A percentile compares a stretch with the other conserved stretches of the same genome.
These are phyloP conservation scores for Lepidonotus clava DNA, from an alignment of 2,888 invertebrate genomes.

Conservation along the genomic window DNA sequence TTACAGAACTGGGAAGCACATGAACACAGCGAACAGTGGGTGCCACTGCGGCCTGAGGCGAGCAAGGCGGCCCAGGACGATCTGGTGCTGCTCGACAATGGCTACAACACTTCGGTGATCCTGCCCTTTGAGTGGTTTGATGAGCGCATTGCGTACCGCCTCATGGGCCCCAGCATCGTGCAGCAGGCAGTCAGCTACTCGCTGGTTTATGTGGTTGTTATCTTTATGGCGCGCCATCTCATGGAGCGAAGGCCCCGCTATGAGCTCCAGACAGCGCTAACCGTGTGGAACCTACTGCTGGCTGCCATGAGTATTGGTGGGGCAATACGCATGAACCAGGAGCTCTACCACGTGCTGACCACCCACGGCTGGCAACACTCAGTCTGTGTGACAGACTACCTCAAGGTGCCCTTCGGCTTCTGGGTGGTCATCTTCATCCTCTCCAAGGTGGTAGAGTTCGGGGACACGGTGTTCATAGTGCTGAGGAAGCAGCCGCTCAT, in stretches of 20 bases:
- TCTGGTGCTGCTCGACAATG: not conserved
- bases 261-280: slow-evolving; percentile 52
- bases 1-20: slow-evolving; percentile 15
- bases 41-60: too few species aligned
- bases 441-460: slow-evolving; percentile 74
- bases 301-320: slow-evolving; percentile 59
- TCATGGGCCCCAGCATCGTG: slow-evolving; percentile 6
- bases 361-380: slow-evolving; percentile 54
- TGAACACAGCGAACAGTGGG: not conserved
- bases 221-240: not conserved
- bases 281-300: slow-evolving; percentile 57
- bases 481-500: slow-evolving; percentile 95
- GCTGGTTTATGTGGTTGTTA: slow-evolving; percentile 16
- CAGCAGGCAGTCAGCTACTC: not conserved
- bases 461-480: slow-evolving; percentile 94
- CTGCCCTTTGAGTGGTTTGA: slow-evolving; percentile 28
- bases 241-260: slow-evolving; percentile 55
- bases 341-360: slow-evolving; percentile 52
- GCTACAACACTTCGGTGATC: slow-evolving; percentile 20
- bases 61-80: too few species aligned
- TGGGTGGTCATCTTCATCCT: slow-evolving; percentile 75
- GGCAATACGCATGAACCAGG: slow-evolving; percentile 57
- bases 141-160: not conserved
- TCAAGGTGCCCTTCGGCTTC: slow-evolving; percentile 69
- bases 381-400: slow-evolving; percentile 65